Evolutionary conservation across 2,888 invertebrate species (phyloP).

Genomic region (Lasius fuliginosus): DNA sequence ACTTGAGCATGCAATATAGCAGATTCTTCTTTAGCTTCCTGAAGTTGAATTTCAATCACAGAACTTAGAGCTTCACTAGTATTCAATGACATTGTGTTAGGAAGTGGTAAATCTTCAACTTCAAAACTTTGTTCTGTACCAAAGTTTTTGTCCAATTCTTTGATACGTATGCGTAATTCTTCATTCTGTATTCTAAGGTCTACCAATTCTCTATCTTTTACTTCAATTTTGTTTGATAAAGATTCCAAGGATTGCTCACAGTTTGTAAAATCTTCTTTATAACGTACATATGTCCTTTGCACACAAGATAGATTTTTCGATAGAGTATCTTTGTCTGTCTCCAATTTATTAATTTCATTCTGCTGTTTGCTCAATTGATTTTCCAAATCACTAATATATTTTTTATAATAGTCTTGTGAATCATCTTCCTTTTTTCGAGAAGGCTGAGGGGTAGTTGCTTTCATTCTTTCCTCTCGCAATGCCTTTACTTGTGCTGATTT

Average conservation of each 20-base stretch:
- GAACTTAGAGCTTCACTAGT: conserved; percentile 81
- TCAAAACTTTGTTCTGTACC: conserved; percentile 81
- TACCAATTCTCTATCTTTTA: conserved; percentile 80
- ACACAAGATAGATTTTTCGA: conserved; percentile 83
- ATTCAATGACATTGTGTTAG: conserved; percentile 68
- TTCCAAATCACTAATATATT: conserved; percentile 88
- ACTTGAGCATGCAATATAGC: conserved; percentile 84
- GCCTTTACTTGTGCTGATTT: conserved; percentile 84
- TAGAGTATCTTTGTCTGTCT: conserved; percentile 87
- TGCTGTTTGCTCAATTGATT: conserved; percentile 87
- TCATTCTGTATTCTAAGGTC: conserved; percentile 79
- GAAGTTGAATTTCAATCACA: conserved; percentile 84
- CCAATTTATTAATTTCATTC: conserved; percentile 87
- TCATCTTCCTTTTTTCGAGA: conserved; percentile 80
- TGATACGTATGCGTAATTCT: conserved; percentile 79
- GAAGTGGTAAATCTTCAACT: conserved; percentile 70
- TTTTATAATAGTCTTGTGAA: conserved; percentile 82
- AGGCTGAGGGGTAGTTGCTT: conserved; percentile 81
- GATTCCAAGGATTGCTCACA: conserved; percentile 76
- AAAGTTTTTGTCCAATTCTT: conserved; percentile 73
- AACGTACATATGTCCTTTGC: conserved; percentile 65
- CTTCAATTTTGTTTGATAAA: conserved; percentile 75
- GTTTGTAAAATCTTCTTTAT: conserved; percentile 76
- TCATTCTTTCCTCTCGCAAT: conserved; percentile 82
- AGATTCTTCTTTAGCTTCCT: conserved; percentile 84